Evolutionary conservation across 2,888 invertebrate species (phyloP), one percentile per base, ranked within the genome.

Genomic region (Lithophane ornitopus): DNA sequence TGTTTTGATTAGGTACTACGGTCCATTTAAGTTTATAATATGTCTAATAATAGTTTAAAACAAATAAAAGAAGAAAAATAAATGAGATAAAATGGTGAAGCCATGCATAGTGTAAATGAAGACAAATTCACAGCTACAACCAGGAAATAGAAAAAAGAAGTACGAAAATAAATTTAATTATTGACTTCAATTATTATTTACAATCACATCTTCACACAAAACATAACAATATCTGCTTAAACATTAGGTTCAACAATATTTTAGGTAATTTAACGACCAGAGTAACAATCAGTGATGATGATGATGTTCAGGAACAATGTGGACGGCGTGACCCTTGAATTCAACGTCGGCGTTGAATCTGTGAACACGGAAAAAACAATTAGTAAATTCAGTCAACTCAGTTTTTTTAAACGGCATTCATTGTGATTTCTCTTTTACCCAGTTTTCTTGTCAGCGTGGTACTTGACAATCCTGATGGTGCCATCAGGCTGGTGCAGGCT

Each of bases 401-500:
- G 7, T 49, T 49, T 19, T 49, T 19, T 19, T 19, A 7, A 49
- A 19, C 0, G 7, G 19, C 19, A 3, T 49, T 19, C 7, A 8
- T 49, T 19, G 49, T 49, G 49, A 19, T 49, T 19, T 19, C 49
- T 49, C 19, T 19, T 49, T 49, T 49, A 49, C 49, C 49, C 49
- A 0, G 77, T 82, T 1, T 80, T 82, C 34, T 79, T 80, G 84
- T 91, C 96, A 41, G 96, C 96, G 85, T 92, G 91, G 90, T 97
- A 97, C 85, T 96, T 93, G 16, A 97, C 96, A 52, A 94, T 94
- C 84, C 96, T 93, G 82, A 96, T 87, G 85, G 95, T 95, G 80
- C 96, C 96, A 78, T 95, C 96, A 28, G 97, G 93, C 87, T 97
- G 96, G 87, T 96, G 95, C 78, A 97, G 92, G 58, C 94, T 94